Conservation (phyloP, 2,797 vertebrate genomes). For the Ciconia nigra region DNA sequence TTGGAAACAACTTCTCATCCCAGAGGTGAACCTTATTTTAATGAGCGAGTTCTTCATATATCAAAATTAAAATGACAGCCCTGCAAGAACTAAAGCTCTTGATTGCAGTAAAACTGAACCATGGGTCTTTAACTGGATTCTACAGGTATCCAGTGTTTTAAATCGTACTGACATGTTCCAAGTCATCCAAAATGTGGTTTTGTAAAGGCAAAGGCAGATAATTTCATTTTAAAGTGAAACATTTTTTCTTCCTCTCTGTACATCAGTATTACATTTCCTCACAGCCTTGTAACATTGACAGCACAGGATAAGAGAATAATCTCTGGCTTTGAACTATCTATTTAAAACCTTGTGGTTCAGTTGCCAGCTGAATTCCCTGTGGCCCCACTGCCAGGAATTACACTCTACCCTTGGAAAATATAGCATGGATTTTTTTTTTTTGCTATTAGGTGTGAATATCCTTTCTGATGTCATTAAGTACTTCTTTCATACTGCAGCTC, state of each 20-base stretch:
- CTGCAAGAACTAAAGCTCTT: background rate
- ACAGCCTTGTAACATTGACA: background rate
- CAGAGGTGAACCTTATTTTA: background rate
- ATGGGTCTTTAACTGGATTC: background rate
- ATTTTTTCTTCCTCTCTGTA: background rate
- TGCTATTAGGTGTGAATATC: background rate
- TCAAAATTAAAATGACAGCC: background rate
- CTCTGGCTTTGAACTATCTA: constrained; percentile 35
- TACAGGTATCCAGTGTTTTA: background rate
- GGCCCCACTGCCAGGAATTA: background rate
- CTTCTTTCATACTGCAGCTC: background rate
- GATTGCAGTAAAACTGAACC: background rate
- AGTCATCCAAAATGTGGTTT: background rate
- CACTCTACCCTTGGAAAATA: background rate
- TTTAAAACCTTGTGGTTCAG: constrained; percentile 28
- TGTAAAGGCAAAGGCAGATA: background rate
- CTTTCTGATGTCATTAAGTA: background rate
- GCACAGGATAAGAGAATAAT: constrained; percentile 12
- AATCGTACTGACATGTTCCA: background rate
- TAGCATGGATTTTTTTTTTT: background rate
- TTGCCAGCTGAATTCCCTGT: background rate
- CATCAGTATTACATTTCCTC: background rate
- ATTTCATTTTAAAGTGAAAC: background rate
- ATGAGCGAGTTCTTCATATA: background rate
- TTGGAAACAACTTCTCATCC: background rate